Evolutionary conservation across 1,140 invertebrate genomes (phyloP).

Genomic region (Drosophila neocordata): DNA sequence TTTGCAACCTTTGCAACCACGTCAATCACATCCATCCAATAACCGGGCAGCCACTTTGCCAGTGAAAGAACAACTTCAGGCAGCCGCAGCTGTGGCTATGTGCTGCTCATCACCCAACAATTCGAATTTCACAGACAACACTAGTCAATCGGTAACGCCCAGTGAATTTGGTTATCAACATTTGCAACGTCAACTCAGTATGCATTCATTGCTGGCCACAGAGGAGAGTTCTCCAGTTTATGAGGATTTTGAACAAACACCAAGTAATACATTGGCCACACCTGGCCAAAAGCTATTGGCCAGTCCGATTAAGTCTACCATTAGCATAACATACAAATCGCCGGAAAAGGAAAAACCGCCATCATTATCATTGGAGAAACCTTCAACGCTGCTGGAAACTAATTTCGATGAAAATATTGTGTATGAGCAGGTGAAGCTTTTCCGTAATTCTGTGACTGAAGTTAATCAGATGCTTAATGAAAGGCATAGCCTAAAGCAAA

Average conservation of each 20-base stretch:
- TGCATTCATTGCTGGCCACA: conserved; percentile 76
- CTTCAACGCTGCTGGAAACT: conserved; percentile 66
- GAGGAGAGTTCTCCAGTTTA: conserved; percentile 76
- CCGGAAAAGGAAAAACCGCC: conserved; percentile 63
- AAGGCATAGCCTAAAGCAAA: conserved; percentile 65
- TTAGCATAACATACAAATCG: conserved; percentile 87
- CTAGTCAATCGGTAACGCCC: conserved; percentile 82
- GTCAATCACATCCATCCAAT: conserved; percentile 36
- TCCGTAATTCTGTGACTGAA: conserved; percentile 88
- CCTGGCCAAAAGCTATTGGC: conserved; percentile 41
- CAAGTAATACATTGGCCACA: conserved; percentile 52
- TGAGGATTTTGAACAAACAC: conserved; percentile 77
- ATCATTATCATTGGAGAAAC: conserved; percentile 24
- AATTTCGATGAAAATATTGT: conserved; percentile 84
- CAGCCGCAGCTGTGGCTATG: conserved; percentile 32
- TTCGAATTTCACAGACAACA: conserved; percentile 81
- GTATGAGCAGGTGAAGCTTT: conserved; percentile 90
- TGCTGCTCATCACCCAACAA: conserved; percentile 75
- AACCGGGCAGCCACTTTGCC: conserved; percentile 55
- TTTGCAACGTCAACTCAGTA: conserved; percentile 76
- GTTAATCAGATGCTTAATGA: conserved; percentile 86
- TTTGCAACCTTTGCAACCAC: conserved; percentile 58
- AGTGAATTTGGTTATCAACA: conserved; percentile 82
- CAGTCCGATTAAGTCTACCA: conserved; percentile 86
- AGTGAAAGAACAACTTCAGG: conserved; percentile 60